These are phyloP conservation scores for Callitettix versicolor DNA, from an alignment of 1,140 invertebrate genomes.

Conservation along the genomic window DNA sequence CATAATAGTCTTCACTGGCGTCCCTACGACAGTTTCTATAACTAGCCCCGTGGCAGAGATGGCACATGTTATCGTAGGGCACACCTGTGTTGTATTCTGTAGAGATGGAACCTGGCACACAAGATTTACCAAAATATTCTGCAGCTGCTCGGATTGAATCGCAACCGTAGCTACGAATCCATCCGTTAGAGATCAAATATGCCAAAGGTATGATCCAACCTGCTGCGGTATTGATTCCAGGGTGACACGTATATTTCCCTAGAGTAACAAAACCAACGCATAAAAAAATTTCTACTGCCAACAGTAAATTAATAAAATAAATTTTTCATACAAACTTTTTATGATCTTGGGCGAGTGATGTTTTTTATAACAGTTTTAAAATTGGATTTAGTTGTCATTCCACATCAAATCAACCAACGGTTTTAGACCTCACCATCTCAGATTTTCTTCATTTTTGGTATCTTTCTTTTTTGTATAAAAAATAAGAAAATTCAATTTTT, in stretches of 20 bases:
- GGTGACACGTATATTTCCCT: constrained; percentile 80
- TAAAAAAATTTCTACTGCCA: not conserved
- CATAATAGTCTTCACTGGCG: constrained; percentile 80
- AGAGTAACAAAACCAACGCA: constrained; percentile 18
- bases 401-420: too few species aligned
- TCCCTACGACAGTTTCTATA: constrained; percentile 71
- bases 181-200: constrained; percentile 83
- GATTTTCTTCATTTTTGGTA: too few species aligned
- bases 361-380: too few species aligned
- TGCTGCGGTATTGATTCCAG: constrained; percentile 82
- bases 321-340: not conserved
- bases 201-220: constrained; percentile 94
- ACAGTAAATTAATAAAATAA: not conserved
- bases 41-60: constrained; percentile 82
- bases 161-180: constrained; percentile 86
- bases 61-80: constrained; percentile 85
- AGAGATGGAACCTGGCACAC: constrained; percentile 80
- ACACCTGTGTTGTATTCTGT: constrained; percentile 68
- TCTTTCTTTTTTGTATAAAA: too few species aligned
- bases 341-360: too few species aligned
- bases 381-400: too few species aligned
- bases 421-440: too few species aligned
- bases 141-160: constrained; percentile 79
- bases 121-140: constrained; percentile 86
- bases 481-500: too few species aligned